A percentile compares a stretch with the other conserved stretches of the same genome.
Evolutionary conservation across 1,140 invertebrate genomes (phyloP).

Genomic region (Popillia japonica): DNA sequence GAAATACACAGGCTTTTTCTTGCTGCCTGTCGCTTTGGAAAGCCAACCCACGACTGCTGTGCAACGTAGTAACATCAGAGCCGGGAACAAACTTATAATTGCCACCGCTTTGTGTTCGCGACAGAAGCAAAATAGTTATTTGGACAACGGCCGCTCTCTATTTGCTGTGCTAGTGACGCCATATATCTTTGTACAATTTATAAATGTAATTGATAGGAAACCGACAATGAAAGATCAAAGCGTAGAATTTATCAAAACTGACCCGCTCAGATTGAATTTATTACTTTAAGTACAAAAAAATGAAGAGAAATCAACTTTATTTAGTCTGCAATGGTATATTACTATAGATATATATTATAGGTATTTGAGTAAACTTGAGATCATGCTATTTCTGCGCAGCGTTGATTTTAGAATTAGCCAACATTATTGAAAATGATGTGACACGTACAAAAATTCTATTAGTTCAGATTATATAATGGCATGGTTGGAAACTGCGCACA

Average conservation of each 20-base stretch:
- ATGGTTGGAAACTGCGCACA: not conserved
- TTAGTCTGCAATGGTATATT: no score
- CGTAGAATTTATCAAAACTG: not conserved
- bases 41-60: not conserved
- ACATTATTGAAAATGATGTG: not conserved
- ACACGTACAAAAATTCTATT: not conserved
- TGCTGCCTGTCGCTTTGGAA: not conserved
- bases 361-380: no score
- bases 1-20: conserved; percentile 14
- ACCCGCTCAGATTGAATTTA: not conserved
- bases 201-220: not conserved
- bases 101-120: not conserved
- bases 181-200: not conserved
- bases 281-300: not conserved
- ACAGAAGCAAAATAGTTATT: not conserved
- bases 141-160: not conserved
- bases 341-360: no score
- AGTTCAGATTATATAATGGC: not conserved
- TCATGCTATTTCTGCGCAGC: no score
- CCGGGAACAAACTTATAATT: not conserved
- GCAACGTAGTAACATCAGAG: not conserved
- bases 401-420: not conserved
- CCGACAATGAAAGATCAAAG: not conserved
- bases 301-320: not conserved
- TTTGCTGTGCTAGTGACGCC: not conserved